phyloP scores from a whole-genome alignment of 1,140 invertebrate species.

The Periplaneta americana region DNA sequence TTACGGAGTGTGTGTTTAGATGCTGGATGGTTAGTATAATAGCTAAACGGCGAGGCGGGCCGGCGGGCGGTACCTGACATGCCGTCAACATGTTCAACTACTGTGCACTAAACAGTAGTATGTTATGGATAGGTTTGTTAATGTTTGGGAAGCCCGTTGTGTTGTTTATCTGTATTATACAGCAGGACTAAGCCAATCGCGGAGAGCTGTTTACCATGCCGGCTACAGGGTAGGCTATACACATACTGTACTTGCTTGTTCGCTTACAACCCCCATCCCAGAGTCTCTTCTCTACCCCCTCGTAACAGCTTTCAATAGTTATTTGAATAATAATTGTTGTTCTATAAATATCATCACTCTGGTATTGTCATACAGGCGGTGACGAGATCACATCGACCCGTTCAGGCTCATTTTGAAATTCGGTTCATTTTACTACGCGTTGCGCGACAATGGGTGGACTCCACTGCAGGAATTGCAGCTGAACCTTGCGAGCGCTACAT shows the following conservation, averaged over 20 bases:
- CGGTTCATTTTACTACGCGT: not conserved
- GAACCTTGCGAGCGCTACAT: too few relatives aligned
- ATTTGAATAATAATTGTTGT: not conserved
- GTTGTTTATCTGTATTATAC: not conserved
- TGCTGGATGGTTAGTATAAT: not conserved
- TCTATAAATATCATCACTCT: not conserved
- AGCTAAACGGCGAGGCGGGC: too few relatives aligned
- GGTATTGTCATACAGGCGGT: not conserved
- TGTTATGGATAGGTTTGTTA: not conserved
- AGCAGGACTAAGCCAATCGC: not conserved
- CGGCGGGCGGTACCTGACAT: too few relatives aligned
- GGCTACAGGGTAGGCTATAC: not conserved
- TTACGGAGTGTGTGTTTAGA: not conserved
- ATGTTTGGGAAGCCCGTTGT: not conserved
- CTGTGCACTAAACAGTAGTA: too few relatives aligned
- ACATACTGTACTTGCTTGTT: not conserved
- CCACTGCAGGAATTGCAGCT: too few relatives aligned
- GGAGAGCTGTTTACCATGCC: not conserved
- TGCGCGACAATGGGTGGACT: too few relatives aligned
- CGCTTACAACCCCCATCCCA: not conserved
- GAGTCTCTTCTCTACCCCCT: not conserved
- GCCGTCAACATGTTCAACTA: not conserved
- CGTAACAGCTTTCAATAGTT: not conserved
- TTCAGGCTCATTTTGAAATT: not conserved
- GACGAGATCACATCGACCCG: not conserved